phyloP scores from a whole-genome alignment of 2,888 invertebrate species.

The Drosophila ezoana region DNA sequence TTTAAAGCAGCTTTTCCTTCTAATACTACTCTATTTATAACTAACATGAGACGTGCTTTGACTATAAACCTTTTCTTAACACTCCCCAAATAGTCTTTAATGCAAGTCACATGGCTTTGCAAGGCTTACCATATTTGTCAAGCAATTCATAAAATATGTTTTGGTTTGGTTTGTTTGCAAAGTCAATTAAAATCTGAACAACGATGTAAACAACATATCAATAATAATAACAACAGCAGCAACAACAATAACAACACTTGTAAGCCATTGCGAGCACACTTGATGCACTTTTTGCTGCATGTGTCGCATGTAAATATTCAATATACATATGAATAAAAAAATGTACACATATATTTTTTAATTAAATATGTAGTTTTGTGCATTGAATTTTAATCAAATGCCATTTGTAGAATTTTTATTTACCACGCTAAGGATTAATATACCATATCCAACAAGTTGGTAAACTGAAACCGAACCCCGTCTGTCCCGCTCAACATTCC shows the following conservation, averaged over 20 bases:
- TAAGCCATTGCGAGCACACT: conserved; percentile 35
- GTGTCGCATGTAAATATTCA: conserved; percentile 34
- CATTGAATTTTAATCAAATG: conserved; percentile 73
- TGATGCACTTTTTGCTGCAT: conserved; percentile 51
- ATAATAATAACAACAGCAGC: conserved; percentile 24
- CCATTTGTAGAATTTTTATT: conserved; percentile 49
- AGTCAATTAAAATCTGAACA: conserved; percentile 75
- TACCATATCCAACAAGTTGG: conserved; percentile 28
- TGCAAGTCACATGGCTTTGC: neutral
- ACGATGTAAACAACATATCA: conserved; percentile 63
- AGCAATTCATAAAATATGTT: conserved; percentile 32
- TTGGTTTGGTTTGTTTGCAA: conserved; percentile 54
- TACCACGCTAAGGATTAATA: conserved; percentile 38
- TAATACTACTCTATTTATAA: too few species aligned
- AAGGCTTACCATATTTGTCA: conserved; percentile 22
- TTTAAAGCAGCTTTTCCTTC: too few species aligned
- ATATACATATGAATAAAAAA: conserved; percentile 15
- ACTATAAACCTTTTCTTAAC: neutral
- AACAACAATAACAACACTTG: conserved; percentile 33
- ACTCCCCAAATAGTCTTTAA: neutral
- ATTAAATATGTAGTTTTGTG: conserved; percentile 73
- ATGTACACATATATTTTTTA: conserved; percentile 43
- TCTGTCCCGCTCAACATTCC: conserved; percentile 4
- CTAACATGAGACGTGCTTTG: neutral
- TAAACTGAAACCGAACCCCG: conserved; percentile 28